Base-by-base conservation (phyloP, 2,113 vertebrate species). In the Corvus hawaiiensis region DNA sequence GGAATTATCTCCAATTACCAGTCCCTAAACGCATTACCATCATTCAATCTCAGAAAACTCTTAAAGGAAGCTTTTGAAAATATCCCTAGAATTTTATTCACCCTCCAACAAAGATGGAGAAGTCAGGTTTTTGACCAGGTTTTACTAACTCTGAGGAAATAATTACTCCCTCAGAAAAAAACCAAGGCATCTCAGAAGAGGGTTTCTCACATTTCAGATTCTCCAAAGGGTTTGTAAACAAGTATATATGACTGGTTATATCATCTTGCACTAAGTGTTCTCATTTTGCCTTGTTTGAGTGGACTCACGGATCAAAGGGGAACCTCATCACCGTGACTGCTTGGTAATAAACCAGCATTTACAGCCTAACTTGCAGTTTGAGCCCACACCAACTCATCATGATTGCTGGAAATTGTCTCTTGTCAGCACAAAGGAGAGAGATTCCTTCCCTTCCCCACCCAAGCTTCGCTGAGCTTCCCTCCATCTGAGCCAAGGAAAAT, bases 1-100 rank as follows among this genome's bases (percentile, higher is more conserved):
- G 68, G 90, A 86, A 94, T 96, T 80, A 94, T 58, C 72, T 95
- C 91, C 63, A 95, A 86, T 97, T 95, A 95, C 75, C 75, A 85
- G 83, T 58, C 94, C 79, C 85, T 93, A 92, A 92, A 74, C 0
- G 12, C 83, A 92, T 76, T 93, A 80, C 68, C 68, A 88, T 77
- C 79, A 80, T 43, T 95, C 94, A 80, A 33, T 51, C 72, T 86
- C 72, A 43, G 55, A 90, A 93, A 87, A 58, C 71, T 78, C 62
- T 51, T 75, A 54, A 94, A 88, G n/a, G 22, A 54, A 87, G 79
- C 63, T 93, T 84, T 90, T 67, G 39, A 92, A 95, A 90, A 82
- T 43, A 92, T 43, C 43, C 35, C 33, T 5, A 67, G 48, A 80
- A 77, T 76, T 69, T 55, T 80, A 54, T 46, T 90, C 75, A 54